These are phyloP conservation scores for Lophura nycthemera DNA, from an alignment of 2,113 vertebrate genomes.

Conservation along the genomic window DNA sequence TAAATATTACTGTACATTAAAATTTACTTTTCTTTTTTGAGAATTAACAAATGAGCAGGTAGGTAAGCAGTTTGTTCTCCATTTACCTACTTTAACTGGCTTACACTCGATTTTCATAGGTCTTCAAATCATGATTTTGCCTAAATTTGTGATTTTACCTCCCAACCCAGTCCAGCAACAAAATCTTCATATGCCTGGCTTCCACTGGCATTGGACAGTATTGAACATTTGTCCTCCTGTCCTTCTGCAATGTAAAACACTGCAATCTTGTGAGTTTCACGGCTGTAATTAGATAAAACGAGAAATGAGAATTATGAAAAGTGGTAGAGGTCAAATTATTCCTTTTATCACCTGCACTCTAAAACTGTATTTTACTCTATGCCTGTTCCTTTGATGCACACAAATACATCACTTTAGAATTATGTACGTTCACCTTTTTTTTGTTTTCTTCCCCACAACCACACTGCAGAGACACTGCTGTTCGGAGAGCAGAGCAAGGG, in stretches of 20 bases:
- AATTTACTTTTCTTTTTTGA: neutral
- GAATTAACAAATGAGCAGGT: neutral
- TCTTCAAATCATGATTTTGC: neutral
- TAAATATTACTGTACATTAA: rapidly evolving
- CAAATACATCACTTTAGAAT: neutral
- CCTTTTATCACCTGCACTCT: neutral
- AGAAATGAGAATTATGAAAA: neutral
- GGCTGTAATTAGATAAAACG: slow-evolving; percentile 74
- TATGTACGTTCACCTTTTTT: neutral
- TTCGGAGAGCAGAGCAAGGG: rapidly evolving
- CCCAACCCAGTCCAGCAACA: slow-evolving; percentile 97
- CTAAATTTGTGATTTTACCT: slow-evolving; percentile 80
- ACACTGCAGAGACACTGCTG: neutral
- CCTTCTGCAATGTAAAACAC: slow-evolving; percentile 98
- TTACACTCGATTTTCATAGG: neutral
- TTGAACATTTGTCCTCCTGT: slow-evolving; percentile 97
- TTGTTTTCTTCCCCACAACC: rapidly evolving
- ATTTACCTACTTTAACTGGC: neutral
- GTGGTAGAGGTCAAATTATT: neutral
- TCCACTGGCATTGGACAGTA: slow-evolving; percentile 92
- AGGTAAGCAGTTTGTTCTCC: neutral
- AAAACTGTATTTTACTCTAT: rapidly evolving
- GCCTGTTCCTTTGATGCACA: neutral
- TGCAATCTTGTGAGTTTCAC: slow-evolving; percentile 98
- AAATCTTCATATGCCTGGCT: slow-evolving; percentile 97